A percentile compares a stretch with the other conserved stretches of the same genome.
Evolutionary conservation across 2,888 invertebrate genomes (phyloP).

Genomic region (Atrina japonica): DNA sequence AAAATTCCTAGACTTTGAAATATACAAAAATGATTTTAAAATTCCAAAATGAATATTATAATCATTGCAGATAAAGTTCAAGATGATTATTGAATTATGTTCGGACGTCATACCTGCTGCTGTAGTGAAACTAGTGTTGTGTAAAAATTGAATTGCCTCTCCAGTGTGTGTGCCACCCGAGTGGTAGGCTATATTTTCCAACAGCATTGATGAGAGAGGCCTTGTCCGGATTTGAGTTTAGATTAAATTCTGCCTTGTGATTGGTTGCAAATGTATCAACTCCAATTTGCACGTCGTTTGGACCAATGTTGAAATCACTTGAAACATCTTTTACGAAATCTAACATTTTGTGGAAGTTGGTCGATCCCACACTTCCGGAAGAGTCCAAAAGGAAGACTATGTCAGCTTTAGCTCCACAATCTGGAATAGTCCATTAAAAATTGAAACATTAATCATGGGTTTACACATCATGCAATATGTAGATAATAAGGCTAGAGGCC

Average conservation of each 20-base stretch:
- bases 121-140: slow-evolving; percentile 57
- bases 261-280: slow-evolving; percentile 67
- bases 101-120: slow-evolving; percentile 62
- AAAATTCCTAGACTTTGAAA: too few relatives aligned
- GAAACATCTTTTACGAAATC: slow-evolving; percentile 63
- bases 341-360: slow-evolving; percentile 67
- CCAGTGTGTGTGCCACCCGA: slow-evolving; percentile 66
- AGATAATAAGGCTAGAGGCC: too few relatives aligned
- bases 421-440: slow-evolving; percentile 38
- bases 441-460: too few relatives aligned
- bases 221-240: slow-evolving; percentile 56
- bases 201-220: slow-evolving; percentile 54
- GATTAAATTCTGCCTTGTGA: slow-evolving; percentile 61
- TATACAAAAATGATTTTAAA: too few relatives aligned
- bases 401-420: slow-evolving; percentile 68
- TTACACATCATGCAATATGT: too few relatives aligned
- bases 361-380: slow-evolving; percentile 67
- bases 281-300: slow-evolving; percentile 59
- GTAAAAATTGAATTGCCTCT: slow-evolving; percentile 59
- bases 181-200: slow-evolving; percentile 49
- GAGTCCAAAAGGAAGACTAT: slow-evolving; percentile 71
- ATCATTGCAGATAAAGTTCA: too few relatives aligned
- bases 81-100: too few relatives aligned
- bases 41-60: too few relatives aligned
- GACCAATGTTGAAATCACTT: slow-evolving; percentile 63